Conservation (phyloP, 2,888 invertebrate species). For the Sussaba pulchella region DNA sequence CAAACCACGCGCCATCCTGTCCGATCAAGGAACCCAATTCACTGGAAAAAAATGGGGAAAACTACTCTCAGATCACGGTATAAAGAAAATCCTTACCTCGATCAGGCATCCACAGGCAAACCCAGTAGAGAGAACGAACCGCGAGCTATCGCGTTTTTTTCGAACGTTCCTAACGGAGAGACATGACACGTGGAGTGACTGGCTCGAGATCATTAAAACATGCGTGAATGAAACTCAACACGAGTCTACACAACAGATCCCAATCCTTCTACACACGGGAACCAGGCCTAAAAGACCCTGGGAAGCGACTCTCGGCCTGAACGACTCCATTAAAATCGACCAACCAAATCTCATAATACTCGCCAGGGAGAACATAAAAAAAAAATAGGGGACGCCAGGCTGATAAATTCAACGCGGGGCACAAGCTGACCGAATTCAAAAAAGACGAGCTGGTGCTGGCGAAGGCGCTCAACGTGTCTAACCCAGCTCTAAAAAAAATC, state of each 20-base stretch:
- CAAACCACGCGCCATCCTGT: too few relatives aligned
- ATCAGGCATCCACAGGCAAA: conserved; percentile 71
- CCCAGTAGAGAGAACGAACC: conserved; percentile 67
- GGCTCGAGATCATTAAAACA: conserved; percentile 34
- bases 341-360: background rate
- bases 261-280: conserved; percentile 44
- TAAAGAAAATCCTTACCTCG: conserved; percentile 26
- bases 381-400: background rate
- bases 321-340: background rate
- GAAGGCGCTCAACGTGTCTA: background rate
- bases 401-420: background rate
- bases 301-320: background rate
- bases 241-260: conserved; percentile 34
- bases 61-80: background rate
- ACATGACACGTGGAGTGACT: conserved; percentile 46
- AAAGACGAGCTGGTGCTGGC: background rate
- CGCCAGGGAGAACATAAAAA: background rate
- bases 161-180: conserved; percentile 13
- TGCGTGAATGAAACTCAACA: conserved; percentile 60
- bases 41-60: conserved; percentile 65
- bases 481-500: background rate
- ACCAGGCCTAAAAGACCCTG: conserved; percentile 13
- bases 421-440: background rate
- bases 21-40: conserved; percentile 68
- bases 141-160: conserved; percentile 64